Evolutionary conservation across 1,140 invertebrate genomes (phyloP).

Genomic region (Pantala flavescens): DNA sequence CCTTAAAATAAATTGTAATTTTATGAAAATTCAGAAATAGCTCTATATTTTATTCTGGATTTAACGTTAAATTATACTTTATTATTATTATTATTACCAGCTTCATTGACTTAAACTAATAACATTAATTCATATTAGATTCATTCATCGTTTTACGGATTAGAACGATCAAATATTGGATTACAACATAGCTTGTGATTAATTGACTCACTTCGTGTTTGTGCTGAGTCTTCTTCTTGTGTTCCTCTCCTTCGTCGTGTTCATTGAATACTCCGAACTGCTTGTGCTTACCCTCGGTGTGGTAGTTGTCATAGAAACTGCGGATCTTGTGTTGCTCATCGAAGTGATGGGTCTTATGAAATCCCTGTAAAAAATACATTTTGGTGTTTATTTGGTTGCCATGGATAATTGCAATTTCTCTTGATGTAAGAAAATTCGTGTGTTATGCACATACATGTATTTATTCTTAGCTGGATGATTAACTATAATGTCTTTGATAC

Average conservation of each 20-base stretch:
- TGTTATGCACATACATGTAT: neutral
- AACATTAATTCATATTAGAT: too few species aligned
- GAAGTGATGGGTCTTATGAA: neutral
- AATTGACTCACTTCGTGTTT: neutral
- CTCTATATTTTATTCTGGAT: too few species aligned
- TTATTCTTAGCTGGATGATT: neutral
- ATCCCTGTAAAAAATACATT: neutral
- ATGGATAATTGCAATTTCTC: neutral
- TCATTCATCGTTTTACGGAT: too few species aligned
- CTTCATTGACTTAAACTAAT: too few species aligned
- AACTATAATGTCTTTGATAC: neutral
- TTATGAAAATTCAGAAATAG: too few species aligned
- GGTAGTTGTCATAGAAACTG: neutral
- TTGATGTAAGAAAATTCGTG: neutral
- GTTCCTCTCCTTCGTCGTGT: neutral
- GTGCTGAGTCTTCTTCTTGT: neutral
- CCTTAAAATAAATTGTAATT: too few species aligned
- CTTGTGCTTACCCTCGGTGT: neutral
- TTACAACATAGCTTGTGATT: too few species aligned
- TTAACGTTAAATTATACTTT: too few species aligned
- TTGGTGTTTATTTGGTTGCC: neutral
- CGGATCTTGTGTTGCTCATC: neutral
- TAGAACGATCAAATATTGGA: too few species aligned
- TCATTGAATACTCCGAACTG: neutral
- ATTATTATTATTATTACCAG: too few species aligned